A percentile compares a stretch with the other conserved stretches of the same genome.
These are phyloP conservation scores for Cynopterus sphinx DNA, from an alignment of 2,797 vertebrate genomes.

Conservation along the genomic window DNA sequence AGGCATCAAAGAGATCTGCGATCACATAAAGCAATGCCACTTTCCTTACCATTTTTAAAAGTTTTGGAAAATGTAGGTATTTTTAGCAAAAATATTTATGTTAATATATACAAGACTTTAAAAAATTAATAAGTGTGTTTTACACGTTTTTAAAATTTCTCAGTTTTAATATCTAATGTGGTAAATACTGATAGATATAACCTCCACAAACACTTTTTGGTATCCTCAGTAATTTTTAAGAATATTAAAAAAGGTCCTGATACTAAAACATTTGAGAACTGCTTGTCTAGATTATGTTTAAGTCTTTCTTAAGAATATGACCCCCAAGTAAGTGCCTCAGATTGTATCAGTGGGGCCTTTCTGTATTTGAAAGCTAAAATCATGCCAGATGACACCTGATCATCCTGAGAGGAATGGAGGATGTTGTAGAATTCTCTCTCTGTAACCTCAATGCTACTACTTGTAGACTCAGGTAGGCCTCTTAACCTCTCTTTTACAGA, in stretches of 20 bases:
- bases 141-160: neutral
- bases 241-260: neutral
- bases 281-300: neutral
- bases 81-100: neutral
- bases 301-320: neutral
- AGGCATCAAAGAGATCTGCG: neutral
- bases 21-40: neutral
- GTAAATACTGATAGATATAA: neutral
- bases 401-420: neutral
- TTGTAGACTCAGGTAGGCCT: neutral
- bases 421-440: neutral
- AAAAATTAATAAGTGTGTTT: constrained; percentile 11
- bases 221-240: neutral
- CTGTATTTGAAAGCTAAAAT: neutral
- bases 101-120: neutral
- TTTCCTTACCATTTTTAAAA: neutral
- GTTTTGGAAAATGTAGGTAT: constrained; percentile 15
- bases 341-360: neutral
- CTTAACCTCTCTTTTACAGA: neutral
- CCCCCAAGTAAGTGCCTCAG: neutral
- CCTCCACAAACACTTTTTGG: neutral
- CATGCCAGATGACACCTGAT: neutral
- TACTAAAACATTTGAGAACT: neutral
- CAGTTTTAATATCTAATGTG: neutral
- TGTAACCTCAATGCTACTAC: neutral